Percentiles rank a stretch among this genome's conserved stretches.
Evolutionary conservation across 2,888 invertebrate genomes (phyloP).

Genomic region (Diaperis boleti): DNA sequence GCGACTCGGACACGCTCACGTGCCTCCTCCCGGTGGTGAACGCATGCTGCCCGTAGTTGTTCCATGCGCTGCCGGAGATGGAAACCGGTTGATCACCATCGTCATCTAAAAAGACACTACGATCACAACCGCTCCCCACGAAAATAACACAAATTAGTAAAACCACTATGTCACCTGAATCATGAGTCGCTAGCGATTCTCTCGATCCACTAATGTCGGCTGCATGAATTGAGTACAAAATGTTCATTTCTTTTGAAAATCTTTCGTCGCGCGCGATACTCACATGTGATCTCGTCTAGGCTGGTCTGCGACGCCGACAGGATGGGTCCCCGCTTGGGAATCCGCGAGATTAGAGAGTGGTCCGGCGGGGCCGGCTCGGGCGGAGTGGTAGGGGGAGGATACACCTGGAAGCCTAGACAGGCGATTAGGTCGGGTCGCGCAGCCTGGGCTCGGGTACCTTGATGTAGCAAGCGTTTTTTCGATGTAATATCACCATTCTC

Average conservation of each 20-base stretch:
- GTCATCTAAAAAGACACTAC: slow-evolving; percentile 52
- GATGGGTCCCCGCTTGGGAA: slow-evolving; percentile 67
- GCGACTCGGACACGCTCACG: slow-evolving; percentile 71
- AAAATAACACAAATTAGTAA: not conserved
- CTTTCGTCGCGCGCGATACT: slow-evolving; percentile 52
- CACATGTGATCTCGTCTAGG: slow-evolving; percentile 76
- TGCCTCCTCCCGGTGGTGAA: slow-evolving; percentile 79
- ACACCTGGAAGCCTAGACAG: slow-evolving; percentile 83
- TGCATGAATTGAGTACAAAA: slow-evolving; percentile 55
- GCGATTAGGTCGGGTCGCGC: not conserved
- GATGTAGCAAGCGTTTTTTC: slow-evolving; percentile 53
- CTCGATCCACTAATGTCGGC: slow-evolving; percentile 85
- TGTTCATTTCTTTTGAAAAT: slow-evolving; percentile 17
- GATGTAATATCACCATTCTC: slow-evolving; percentile 67
- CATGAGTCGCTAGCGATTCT: slow-evolving; percentile 83
- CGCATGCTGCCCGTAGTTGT: slow-evolving; percentile 76
- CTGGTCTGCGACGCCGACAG: slow-evolving; percentile 73
- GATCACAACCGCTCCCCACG: not conserved
- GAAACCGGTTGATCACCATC: slow-evolving; percentile 63
- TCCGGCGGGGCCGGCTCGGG: slow-evolving; percentile 89
- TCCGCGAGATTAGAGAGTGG: slow-evolving; percentile 68
- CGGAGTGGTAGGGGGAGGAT: slow-evolving; percentile 86
- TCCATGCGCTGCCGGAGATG: slow-evolving; percentile 69
- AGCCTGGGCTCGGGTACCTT: slow-evolving; percentile 36
- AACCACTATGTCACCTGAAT: slow-evolving; percentile 75